These are phyloP conservation scores for Tenthredo notha DNA, from an alignment of 2,888 invertebrate species.

Conservation along the genomic window DNA sequence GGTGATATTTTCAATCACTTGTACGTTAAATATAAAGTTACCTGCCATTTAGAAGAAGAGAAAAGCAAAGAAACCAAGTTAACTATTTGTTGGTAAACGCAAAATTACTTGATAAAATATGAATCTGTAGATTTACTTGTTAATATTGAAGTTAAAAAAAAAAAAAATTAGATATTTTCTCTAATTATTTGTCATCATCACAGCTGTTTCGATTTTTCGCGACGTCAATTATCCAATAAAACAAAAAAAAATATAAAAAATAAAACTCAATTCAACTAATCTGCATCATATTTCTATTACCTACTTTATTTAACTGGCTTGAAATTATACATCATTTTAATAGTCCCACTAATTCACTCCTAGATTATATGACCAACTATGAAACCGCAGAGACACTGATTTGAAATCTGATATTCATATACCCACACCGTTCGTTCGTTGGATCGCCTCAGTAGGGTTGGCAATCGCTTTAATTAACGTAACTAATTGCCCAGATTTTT, in stretches of 20 bases:
- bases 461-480: background rate
- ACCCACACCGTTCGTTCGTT: background rate
- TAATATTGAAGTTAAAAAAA: too few species aligned
- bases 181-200: too few species aligned
- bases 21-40: background rate
- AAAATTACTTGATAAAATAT: background rate
- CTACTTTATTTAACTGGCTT: background rate
- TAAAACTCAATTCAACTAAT: background rate
- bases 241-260: too few species aligned
- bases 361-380: background rate
- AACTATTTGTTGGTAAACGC: background rate
- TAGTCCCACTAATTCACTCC: background rate
- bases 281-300: background rate
- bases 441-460: background rate
- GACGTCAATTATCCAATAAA: too few species aligned
- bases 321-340: slow-evolving; percentile 27
- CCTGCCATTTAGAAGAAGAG: background rate
- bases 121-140: too few species aligned
- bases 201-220: too few species aligned
- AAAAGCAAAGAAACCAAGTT: too few species aligned
- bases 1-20: background rate
- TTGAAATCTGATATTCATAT: slow-evolving; percentile 11
- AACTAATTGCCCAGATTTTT: background rate
- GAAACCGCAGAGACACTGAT: slow-evolving; percentile 30
- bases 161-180: too few species aligned